phyloP scores from a whole-genome alignment of 1,140 invertebrate genomes.

The Dermatophagoides farinae region DNA sequence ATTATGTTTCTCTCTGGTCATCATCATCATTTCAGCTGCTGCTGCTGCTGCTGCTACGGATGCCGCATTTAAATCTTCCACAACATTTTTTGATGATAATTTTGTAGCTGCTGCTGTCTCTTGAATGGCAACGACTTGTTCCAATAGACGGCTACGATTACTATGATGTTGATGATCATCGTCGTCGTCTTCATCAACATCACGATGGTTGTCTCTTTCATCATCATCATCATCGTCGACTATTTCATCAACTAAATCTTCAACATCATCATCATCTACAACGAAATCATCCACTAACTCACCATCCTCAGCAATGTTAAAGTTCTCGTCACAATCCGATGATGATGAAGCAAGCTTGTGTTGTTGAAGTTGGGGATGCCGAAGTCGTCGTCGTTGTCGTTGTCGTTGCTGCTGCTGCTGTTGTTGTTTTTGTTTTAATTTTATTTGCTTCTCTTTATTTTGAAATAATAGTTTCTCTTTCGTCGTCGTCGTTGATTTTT shows the following conservation, averaged over 20 bases:
- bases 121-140: conserved; percentile 1
- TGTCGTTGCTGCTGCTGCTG: too few species aligned
- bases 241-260: conserved; percentile 4
- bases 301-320: not conserved
- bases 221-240: not conserved
- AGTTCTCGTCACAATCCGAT: not conserved
- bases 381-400: too few species aligned
- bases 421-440: too few species aligned
- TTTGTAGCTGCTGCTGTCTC: not conserved
- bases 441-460: too few species aligned
- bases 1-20: not conserved
- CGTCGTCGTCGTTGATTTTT: too few species aligned
- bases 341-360: too few species aligned
- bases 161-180: not conserved
- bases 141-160: conserved; percentile 3
- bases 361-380: not conserved
- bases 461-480: too few species aligned
- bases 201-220: not conserved
- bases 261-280: not conserved
- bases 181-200: not conserved
- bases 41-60: too few species aligned
- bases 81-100: too few species aligned
- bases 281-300: conserved; percentile 9
- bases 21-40: not conserved
- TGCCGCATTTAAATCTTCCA: too few species aligned